phyloP scores from a whole-genome alignment of 2,797 vertebrate genomes.

The Xiphophorus birchmanni region DNA sequence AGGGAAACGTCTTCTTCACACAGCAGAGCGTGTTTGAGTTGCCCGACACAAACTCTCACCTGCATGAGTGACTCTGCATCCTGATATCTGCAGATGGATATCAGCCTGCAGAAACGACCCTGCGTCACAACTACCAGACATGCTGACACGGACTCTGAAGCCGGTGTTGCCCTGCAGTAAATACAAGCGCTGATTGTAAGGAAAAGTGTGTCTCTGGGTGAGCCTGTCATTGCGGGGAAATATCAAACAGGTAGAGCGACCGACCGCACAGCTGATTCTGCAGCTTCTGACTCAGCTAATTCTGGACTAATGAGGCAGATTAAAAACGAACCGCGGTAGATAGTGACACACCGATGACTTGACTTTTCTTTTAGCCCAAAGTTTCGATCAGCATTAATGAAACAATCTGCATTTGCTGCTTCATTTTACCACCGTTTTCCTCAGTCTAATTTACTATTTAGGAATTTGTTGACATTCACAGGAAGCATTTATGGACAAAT shows the following conservation, averaged over 20 bases:
- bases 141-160: conserved; percentile 42
- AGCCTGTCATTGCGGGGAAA: conserved; percentile 18
- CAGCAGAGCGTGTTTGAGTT: conserved; percentile 29
- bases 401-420: conserved; percentile 42
- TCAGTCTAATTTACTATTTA: conserved; percentile 15
- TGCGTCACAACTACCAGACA: conserved; percentile 57
- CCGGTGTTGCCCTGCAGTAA: conserved; percentile 38
- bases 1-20: conserved; percentile 10
- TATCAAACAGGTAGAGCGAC: conserved; percentile 25
- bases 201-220: conserved; percentile 38
- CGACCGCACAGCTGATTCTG: conserved; percentile 5
- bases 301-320: conserved; percentile 43
- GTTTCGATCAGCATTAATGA: conserved; percentile 34
- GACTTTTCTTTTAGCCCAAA: conserved; percentile 32
- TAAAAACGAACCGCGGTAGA: conserved; percentile 35
- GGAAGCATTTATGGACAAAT: conserved; percentile 1
- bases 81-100: conserved; percentile 66
- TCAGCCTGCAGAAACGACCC: conserved; percentile 57
- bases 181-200: conserved; percentile 50
- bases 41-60: conserved; percentile 53
- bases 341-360: conserved; percentile 35
- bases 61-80: conserved; percentile 60
- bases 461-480: conserved; percentile 22
- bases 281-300: conserved; percentile 25
- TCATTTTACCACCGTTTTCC: conserved; percentile 39